phyloP scores from a whole-genome alignment of 1,140 invertebrate genomes.

The Melanaphis sacchari region DNA sequence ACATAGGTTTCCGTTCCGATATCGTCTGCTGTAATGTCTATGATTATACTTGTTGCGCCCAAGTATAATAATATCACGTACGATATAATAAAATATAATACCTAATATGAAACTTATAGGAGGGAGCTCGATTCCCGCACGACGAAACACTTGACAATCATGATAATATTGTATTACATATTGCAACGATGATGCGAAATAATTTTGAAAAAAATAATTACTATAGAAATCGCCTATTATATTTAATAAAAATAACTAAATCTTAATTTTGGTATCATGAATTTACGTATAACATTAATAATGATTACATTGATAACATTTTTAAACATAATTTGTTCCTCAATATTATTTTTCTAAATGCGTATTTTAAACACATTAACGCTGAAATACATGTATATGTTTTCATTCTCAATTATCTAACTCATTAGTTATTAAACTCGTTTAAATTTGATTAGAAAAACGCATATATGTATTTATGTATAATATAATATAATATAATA shows the following conservation, averaged over 20 bases:
- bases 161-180: background rate
- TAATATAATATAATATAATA: too few species aligned
- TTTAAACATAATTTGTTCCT: background rate
- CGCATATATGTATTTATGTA: background rate
- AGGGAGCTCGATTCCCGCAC: background rate
- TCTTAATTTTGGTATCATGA: background rate
- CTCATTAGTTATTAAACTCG: background rate
- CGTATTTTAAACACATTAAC: background rate
- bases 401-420: background rate
- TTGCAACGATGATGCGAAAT: background rate
- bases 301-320: background rate
- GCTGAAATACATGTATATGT: background rate
- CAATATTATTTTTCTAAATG: background rate
- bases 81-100: background rate
- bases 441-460: slow-evolving; percentile 1
- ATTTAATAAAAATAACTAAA: background rate
- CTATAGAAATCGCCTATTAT: background rate
- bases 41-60: background rate
- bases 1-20: slow-evolving; percentile 45
- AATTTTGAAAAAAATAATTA: background rate
- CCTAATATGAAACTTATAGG: background rate
- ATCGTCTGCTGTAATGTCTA: background rate
- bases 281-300: background rate
- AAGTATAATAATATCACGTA: background rate
- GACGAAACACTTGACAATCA: background rate